A percentile compares a stretch with the other conserved stretches of the same genome.
Evolutionary conservation across 2,888 invertebrate species (phyloP).

Genomic region (Pterostichus niger): DNA sequence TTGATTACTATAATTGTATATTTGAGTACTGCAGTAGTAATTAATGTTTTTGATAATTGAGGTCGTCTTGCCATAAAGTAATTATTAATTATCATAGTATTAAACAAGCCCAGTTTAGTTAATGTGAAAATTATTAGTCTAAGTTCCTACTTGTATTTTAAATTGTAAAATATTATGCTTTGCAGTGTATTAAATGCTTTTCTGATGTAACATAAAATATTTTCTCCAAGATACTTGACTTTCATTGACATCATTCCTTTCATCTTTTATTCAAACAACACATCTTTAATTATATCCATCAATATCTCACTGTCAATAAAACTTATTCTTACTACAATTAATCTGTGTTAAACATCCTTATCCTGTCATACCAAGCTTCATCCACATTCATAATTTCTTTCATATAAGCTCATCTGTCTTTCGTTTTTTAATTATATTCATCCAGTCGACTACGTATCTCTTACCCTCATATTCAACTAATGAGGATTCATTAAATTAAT

Average conservation of each 20-base stretch:
- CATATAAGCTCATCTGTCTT: too few species aligned
- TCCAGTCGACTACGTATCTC: background rate
- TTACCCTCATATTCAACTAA: background rate
- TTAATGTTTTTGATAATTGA: constrained; percentile 14
- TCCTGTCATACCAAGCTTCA: too few species aligned
- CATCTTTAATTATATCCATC: too few species aligned
- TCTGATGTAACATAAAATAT: constrained; percentile 61
- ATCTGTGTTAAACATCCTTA: background rate
- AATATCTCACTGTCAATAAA: background rate
- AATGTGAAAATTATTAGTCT: constrained; percentile 54
- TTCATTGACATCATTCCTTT: background rate
- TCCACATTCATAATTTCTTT: background rate
- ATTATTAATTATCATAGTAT: constrained; percentile 63
- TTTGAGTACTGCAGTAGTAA: background rate
- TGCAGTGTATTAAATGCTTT: constrained; percentile 66
- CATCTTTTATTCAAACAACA: background rate
- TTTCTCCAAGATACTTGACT: constrained; percentile 14
- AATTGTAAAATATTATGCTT: constrained; percentile 64
- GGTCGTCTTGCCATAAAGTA: constrained; percentile 57
- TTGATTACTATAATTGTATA: constrained; percentile 1
- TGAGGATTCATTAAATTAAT: background rate
- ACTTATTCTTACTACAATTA: background rate
- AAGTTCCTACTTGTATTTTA: constrained; percentile 64
- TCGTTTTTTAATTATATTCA: background rate
- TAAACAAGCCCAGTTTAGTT: constrained; percentile 63